Evolutionary conservation across 2,888 invertebrate genomes (phyloP), one percentile per base, ranked within the genome.

Genomic region (Acronicta alni): DNA sequence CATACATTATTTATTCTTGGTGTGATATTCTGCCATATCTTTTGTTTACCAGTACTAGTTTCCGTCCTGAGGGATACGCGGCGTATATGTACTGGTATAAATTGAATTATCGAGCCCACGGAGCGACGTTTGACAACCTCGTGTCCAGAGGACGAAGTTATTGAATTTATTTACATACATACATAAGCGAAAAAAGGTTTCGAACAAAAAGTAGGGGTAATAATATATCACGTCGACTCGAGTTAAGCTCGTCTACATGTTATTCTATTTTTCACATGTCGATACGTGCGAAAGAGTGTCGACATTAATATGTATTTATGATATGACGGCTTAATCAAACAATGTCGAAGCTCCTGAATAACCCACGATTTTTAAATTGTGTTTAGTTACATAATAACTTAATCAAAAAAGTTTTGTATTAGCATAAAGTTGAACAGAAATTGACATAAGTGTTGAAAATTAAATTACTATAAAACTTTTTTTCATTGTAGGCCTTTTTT

Each of bases 141-240:
- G 73, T 82, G 87, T 87, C 85, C 85, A 83, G 78, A 76, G 84
- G 78, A 62, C 77, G 49, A 71, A 82, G 77, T 87, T 88, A 88
- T 87, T 87, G 86, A 88, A 87, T 88, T 85, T 87, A 88, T 88
- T 87, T 87, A 86, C 87, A 86, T 86, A 80, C 77, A 79, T 81
- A 77, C 77, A 79, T 80, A 75, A 69, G 58, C 70, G 71, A 66
- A 71, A 77, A 82, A 83, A 75, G 79, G 71, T 66, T 69, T 58
- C 58, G 64, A 74, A 78, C 77, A 82, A 76, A 76, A 76, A 74
- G 53, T 69, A 37, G 26, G 47, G 57, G 47, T 52, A 63, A 54
- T 68, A 64, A 72, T 76, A 75, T 68, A 76, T 74, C 74, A 76
- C 65, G 67, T 62, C 60, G 48, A 55, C 53, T 44, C 51, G 67